phyloP scores from a whole-genome alignment of 2,888 invertebrate genomes.

The Subacronicta megacephala region DNA sequence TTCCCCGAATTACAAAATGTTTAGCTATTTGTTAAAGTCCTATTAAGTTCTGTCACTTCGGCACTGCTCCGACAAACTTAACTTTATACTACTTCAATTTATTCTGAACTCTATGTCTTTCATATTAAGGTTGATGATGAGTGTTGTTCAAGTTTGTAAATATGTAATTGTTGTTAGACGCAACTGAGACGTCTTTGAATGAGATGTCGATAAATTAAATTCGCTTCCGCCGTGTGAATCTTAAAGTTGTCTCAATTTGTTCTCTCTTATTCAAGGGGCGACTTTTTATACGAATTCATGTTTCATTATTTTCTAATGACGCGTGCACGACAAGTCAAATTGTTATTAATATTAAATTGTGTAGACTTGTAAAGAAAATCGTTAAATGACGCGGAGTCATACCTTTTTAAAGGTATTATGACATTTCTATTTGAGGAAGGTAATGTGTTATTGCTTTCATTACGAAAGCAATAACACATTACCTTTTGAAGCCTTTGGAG shows the following conservation, averaged over 20 bases:
- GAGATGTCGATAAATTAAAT: constrained; percentile 88
- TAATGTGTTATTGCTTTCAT: not conserved
- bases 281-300: constrained; percentile 62
- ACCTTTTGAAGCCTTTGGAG: too few relatives aligned
- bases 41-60: constrained; percentile 87
- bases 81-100: constrained; percentile 7
- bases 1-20: constrained; percentile 88
- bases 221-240: constrained; percentile 86
- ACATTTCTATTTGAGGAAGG: constrained; percentile 4
- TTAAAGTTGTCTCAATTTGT: constrained; percentile 87
- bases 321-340: constrained; percentile 61
- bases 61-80: constrained; percentile 69
- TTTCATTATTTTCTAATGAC: constrained; percentile 73
- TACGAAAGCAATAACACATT: too few relatives aligned
- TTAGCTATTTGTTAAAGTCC: constrained; percentile 89
- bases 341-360: constrained; percentile 34
- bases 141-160: constrained; percentile 57
- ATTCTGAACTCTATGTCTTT: constrained; percentile 55
- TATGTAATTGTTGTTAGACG: constrained; percentile 83
- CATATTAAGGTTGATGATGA: constrained; percentile 42
- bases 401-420: constrained; percentile 8
- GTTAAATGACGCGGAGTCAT: constrained; percentile 20
- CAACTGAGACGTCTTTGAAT: constrained; percentile 82
- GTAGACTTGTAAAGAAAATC: constrained; percentile 9
- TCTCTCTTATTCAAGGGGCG: constrained; percentile 74